Conservation (phyloP, 2,797 vertebrate genomes). For the Cirrhinus molitorella region DNA sequence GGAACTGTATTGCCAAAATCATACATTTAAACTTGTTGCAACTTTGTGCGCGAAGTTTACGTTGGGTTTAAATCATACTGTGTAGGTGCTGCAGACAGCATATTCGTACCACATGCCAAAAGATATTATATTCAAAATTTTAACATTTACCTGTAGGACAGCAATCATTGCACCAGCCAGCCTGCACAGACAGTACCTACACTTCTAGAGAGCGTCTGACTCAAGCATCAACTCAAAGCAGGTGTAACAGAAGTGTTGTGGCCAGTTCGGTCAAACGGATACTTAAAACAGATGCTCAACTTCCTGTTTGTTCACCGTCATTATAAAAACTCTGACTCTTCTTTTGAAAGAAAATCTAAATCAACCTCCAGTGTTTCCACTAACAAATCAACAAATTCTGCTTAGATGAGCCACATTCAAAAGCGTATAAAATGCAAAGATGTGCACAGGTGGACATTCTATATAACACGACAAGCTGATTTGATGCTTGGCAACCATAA, state of each 20-base stretch:
- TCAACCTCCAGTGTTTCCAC: neutral
- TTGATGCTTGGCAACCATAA: neutral
- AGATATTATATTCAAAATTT: neutral
- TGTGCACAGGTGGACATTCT: neutral
- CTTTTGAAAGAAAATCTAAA: neutral
- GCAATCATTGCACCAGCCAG: neutral
- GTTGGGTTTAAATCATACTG: neutral
- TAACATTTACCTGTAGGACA: constrained; percentile 11
- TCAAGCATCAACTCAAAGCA: neutral
- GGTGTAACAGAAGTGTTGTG: neutral
- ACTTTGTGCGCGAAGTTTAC: neutral
- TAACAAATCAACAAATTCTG: neutral
- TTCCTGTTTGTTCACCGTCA: neutral
- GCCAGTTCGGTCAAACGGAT: neutral
- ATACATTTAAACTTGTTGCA: neutral
- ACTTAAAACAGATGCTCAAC: neutral
- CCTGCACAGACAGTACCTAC: neutral
- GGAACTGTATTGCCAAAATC: neutral
- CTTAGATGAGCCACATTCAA: neutral
- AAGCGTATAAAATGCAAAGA: neutral
- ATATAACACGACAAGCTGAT: neutral
- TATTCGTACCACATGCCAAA: neutral
- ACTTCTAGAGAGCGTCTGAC: neutral
- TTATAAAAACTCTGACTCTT: neutral
- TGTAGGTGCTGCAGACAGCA: neutral